Base-by-base conservation (phyloP, 2,888 invertebrate species). In the Drosophila emarginata region DNA sequence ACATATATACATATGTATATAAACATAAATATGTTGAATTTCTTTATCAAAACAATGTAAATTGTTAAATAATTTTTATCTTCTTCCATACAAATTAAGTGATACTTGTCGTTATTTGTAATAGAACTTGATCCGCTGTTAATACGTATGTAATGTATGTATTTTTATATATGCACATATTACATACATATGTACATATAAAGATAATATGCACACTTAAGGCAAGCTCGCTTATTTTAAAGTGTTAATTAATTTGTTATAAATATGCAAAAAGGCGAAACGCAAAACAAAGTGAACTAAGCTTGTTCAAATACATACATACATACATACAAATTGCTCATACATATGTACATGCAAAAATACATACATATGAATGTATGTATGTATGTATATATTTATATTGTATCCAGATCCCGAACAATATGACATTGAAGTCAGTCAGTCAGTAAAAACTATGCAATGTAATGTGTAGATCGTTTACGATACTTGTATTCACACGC, bases 231-330 rank as follows among this genome's bases (percentile, higher is more conserved):
- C 45, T 21, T 18, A 11, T 45, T 21, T 45, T 45, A 21, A 45
- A 18, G 79, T 79, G 68, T 40, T 79, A 78, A 78, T 81, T 71
- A 69, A 56, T 67, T 66, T 52, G 54, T 65, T 57, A 45, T 45
- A 45, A 45, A 76, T 72, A 78, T 78, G 79, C 70, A 65, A 76
- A 62, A 45, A 50, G 45, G 58, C 70, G 57, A 57, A 50, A 64
- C 32, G 32, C 45, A 50, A 51, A 63, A 50, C 61, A 37, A 56
- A 60, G 45, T 45, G 45, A 45, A 45, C 18, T 45, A 45, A 45
- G 45, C 45, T 45, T 45, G 18, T 64, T 52, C 64, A 64, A 36
- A 57, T 65, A 64, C 67, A 71, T 77, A 21, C 14, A 32, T 15
- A 14, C 6, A 57, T 67, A 64, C 67, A 71, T 74, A 21, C 14